phyloP scores from a whole-genome alignment of 2,113 vertebrate species.

The Sisor rabdophorus region DNA sequence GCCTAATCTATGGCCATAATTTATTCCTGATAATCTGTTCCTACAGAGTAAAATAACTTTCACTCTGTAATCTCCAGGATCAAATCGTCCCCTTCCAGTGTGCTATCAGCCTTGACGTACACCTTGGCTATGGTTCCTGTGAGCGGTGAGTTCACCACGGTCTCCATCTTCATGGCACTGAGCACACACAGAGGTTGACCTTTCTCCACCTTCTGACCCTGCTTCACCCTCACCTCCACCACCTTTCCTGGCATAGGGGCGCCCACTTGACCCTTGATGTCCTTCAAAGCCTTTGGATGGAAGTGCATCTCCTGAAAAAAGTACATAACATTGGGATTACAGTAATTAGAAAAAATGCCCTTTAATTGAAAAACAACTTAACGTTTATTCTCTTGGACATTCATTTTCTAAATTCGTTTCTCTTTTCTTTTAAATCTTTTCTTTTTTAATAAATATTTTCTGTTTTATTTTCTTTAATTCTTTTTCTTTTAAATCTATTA shows the following conservation, averaged over 20 bases:
- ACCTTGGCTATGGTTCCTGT: constrained; percentile 75
- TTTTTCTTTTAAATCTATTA: no score
- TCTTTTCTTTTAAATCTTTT: no score
- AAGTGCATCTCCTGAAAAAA: constrained; percentile 86
- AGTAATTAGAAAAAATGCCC: no score
- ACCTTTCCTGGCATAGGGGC: constrained; percentile 94
- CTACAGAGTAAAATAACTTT: not conserved
- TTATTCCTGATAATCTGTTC: not conserved
- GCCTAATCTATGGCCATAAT: constrained; percentile 32
- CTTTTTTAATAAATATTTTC: no score
- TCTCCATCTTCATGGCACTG: constrained; percentile 96
- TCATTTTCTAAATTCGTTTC: no score
- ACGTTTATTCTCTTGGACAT: no score
- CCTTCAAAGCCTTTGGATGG: constrained; percentile 89
- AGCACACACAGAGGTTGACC: constrained; percentile 87
- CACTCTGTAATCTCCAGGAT: constrained; percentile 81
- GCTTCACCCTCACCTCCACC: constrained; percentile 84
- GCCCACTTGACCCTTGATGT: constrained; percentile 87
- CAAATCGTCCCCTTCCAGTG: constrained; percentile 87
- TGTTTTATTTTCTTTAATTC: no score
- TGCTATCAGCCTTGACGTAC: constrained; percentile 72
- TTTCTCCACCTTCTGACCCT: constrained; percentile 74
- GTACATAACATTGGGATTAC: not conserved
- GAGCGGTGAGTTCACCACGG: constrained; percentile 83
- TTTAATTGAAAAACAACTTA: no score